These are phyloP conservation scores for Noctua comes DNA, from an alignment of 2,888 invertebrate genomes.

Conservation along the genomic window DNA sequence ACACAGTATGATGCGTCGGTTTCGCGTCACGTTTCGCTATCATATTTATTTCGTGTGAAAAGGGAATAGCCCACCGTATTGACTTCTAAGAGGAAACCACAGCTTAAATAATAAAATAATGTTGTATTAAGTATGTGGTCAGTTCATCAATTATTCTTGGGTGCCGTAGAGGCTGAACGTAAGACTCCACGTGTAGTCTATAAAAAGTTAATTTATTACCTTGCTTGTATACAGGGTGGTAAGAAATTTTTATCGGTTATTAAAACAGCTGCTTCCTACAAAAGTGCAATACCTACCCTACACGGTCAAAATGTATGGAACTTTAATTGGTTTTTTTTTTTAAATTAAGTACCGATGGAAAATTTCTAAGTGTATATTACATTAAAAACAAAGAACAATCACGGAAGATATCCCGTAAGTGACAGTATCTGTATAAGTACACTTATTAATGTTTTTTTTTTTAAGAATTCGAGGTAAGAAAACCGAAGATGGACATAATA, in stretches of 20 bases:
- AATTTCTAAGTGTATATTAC: too few relatives aligned
- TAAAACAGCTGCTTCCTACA: too few relatives aligned
- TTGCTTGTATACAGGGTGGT: background rate
- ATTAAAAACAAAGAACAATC: too few relatives aligned
- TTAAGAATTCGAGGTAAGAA: background rate
- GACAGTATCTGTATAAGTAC: too few relatives aligned
- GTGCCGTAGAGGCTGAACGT: background rate
- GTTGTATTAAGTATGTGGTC: background rate
- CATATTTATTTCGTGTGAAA: slow-evolving; percentile 39
- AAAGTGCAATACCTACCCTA: too few relatives aligned
- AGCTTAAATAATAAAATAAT: slow-evolving; percentile 5
- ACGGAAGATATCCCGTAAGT: too few relatives aligned
- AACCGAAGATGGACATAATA: background rate
- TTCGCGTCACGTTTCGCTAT: slow-evolving; percentile 32
- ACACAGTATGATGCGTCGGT: slow-evolving; percentile 31
- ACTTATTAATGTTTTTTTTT: background rate
- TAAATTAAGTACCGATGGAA: too few relatives aligned
- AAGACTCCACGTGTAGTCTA: background rate
- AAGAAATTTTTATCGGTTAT: too few relatives aligned
- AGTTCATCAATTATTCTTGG: background rate
- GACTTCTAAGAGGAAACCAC: slow-evolving; percentile 19
- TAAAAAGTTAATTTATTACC: background rate
- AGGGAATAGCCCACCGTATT: slow-evolving; percentile 46
- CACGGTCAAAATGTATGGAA: too few relatives aligned
- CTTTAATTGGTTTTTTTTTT: too few relatives aligned